Evolutionary conservation across 2,888 invertebrate genomes (phyloP), one percentile per base, ranked within the genome.

Genomic region (Chromoteleia sp.): DNA sequence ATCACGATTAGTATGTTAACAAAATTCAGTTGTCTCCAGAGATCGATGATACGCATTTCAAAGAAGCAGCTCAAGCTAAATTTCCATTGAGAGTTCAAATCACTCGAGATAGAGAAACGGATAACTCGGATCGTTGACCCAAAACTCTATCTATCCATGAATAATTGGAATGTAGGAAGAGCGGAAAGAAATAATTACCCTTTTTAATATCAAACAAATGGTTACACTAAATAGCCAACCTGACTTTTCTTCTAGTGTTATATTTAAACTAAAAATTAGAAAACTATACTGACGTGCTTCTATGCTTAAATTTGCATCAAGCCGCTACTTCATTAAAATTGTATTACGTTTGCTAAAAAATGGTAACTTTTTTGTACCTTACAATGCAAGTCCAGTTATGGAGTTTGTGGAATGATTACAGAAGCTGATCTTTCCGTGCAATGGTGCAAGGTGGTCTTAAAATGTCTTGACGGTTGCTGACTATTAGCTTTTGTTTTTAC

Each of bases 111-210:
- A 75, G 68, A 70, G 65, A 81, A n/a, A n/a, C n/a, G n/a, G 82
- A 81, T 81, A 75, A 78, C 52, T 71, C 65, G 65, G 85, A 81
- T 61, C 84, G 82, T 29, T 82, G 84, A 84, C 81, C 85, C 68
- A 36, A 43, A 36, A 25, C 7, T 14, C 59, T 59, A 59, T 59
- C 39, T 43, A 43, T 43, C 43, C 29, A 25, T 59, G n/a, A 59
- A 21, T 25, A 39, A 14, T 7, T 50, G 25, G 25, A 25, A 25
- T 25, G 25, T 25, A 25, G 2, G 6, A 25, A 6, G n/a, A n/a
- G n/a, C n/a, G n/a, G n/a, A n/a, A n/a, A 25, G 3, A 25, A 25
- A 4, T 2, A 25, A 25, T 25, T 25, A 25, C 6, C 25, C 25
- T 4, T 25, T 25, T 25, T 2, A 25, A 25, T 6, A 6, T 25